Evolutionary conservation across 2,797 vertebrate species (phyloP), one percentile per base, ranked within the genome.

Genomic region (Rhynchotus rufescens): DNA sequence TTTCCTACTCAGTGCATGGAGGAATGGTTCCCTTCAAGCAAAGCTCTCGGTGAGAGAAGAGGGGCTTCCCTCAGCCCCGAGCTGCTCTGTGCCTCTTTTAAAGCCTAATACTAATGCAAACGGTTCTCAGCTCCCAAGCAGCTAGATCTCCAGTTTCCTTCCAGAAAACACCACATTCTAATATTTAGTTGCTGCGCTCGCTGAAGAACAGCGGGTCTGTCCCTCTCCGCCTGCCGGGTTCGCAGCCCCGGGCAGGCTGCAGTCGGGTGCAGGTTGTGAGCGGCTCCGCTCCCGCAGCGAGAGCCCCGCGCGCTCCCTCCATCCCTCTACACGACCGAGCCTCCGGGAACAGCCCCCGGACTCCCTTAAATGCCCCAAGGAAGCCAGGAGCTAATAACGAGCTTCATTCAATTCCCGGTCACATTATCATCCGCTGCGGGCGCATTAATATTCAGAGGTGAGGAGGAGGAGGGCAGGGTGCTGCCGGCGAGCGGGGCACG

Each of bases 341-440:
- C 76, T 95, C 57, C 88, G 78, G 60, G 67, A 93, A 94, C 94
- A 96, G 95, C 71, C 92, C 54, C 79, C 60, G 88, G 94, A 91
- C 95, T 93, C 90, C 94, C 91, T 96, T 96, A 96, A 96, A 94
- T 84, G 89, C 92, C 94, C 92, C 85, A 88, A 84, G 93, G 83
- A 95, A 95, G 90, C 83, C 89, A 89, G 88, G 89, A 95, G 93
- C 96, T 97, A 97, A 97, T 97, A 97, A 97, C 95, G 94, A 97
- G 94, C 97, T 96, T 97, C 96, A 97, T 97, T 98, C 97, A 96
- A 97, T 97, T 97, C 97, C 96, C 95, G 96, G 97, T 97, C 97
- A 97, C 97, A 97, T 97, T 97, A 97, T 97, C 97, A 97, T 97
- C 97, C 96, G 97, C 97, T 97, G 97, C 95, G 95, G 94, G 92